Evolutionary conservation across 2,113 vertebrate species (phyloP), one percentile per base, ranked within the genome.

Genomic region (Ibidorhyncha struthersii): DNA sequence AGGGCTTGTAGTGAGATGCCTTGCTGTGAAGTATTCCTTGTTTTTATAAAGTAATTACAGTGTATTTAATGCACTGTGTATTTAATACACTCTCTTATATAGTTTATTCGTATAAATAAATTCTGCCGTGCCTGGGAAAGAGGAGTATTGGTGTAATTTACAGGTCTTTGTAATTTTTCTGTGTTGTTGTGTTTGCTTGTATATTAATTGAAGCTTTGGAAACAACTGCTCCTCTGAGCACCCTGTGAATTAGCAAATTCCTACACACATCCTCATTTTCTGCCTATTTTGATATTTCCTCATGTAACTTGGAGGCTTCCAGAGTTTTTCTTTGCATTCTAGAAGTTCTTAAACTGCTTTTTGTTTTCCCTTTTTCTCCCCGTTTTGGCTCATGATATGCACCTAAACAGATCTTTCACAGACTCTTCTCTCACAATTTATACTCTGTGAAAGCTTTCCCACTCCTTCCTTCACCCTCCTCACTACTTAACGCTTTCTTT

Each of bases 331-430:
- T 73, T 59, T 69, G 86, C 21, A 19, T 93, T 94, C 25, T 55
- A 41, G 21, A 87, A 89, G 82, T 94, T 93, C 63, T 94, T 56
- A 52, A 80, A 50, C 81, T 91, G 36, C 34, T 73, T 95, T 80
- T 74, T 96, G 61, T 91, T 95, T 94, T 77, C 53, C 34, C 45
- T 90, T 89, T 92, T 93, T 56, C 78, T 79, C 41, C 53, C 66
- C 38, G 14, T 71, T 96, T 88, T 93, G 70, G 58, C 41, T 93
- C 41, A 85, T 73, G 45, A 43, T 62, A 41, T 10, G 58, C 41
- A 88, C 86, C 72, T 91, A 96, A 91, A 82, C 78, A 94, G 78
- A 95, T 94, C 94, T 96, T 93, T 96, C 84, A 76, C 92, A 96
- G 94, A 34, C 93, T 94, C 29, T 52, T 84, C 92, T 91, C 72